phyloP scores from a whole-genome alignment of 2,113 vertebrate genomes.

The Macaca nemestrina region DNA sequence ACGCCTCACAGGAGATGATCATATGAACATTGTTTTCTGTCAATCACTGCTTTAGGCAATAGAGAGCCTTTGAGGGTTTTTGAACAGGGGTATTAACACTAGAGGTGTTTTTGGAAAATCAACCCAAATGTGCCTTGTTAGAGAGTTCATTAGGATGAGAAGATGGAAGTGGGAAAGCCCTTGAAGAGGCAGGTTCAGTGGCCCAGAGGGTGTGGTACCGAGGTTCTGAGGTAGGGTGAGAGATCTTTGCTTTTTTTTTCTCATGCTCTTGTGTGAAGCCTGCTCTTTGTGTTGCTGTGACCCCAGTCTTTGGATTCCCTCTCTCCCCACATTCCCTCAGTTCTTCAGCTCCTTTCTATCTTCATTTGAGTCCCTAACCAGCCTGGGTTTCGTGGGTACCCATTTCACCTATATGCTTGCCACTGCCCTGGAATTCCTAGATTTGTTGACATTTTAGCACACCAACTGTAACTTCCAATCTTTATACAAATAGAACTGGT shows the following conservation, averaged over 20 bases:
- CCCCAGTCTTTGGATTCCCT: not conserved
- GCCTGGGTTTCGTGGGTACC: not conserved
- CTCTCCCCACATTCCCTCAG: not conserved
- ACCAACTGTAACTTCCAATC: not conserved
- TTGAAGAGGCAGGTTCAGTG: not conserved
- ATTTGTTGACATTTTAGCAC: slow-evolving; percentile 2
- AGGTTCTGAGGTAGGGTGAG: not conserved
- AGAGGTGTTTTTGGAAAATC: slow-evolving; percentile 23
- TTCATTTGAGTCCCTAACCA: not conserved
- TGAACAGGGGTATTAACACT: not conserved
- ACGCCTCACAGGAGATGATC: not conserved
- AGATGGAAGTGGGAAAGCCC: not conserved
- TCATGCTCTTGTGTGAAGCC: not conserved
- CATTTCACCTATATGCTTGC: not conserved
- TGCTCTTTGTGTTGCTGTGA: not conserved
- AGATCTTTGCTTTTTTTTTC: not conserved
- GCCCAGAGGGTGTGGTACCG: not conserved
- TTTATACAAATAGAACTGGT: not conserved
- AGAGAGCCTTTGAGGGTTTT: slow-evolving; percentile 5
- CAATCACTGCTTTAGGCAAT: not conserved
- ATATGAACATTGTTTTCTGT: not conserved
- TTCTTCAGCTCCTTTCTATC: not conserved
- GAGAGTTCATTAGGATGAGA: not conserved
- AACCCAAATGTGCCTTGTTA: not conserved
- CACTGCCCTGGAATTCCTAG: not conserved